phyloP scores from a whole-genome alignment of 1,140 invertebrate species.

The Diorhabda carinulata region DNA sequence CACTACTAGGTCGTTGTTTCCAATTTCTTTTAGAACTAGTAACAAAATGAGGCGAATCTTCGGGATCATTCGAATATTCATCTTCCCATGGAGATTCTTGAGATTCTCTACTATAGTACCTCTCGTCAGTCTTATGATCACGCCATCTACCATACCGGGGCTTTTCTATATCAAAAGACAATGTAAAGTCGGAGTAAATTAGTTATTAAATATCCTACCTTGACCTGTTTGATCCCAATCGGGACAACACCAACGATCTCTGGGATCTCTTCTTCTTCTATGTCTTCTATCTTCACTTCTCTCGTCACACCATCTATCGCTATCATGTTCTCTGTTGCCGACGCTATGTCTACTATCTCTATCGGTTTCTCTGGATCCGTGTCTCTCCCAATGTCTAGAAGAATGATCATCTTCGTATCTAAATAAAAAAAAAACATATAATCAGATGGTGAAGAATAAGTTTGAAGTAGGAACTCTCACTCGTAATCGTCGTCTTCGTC shows the following conservation, averaged over 20 bases:
- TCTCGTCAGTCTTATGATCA: slow-evolving; percentile 44
- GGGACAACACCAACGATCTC: slow-evolving; percentile 45
- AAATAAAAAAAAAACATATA: background rate
- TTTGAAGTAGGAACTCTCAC: slow-evolving; percentile 34
- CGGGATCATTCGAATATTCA: slow-evolving; percentile 46
- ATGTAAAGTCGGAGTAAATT: no score
- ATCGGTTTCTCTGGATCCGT: slow-evolving; percentile 35
- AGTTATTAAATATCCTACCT: slow-evolving; percentile 22
- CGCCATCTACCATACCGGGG: slow-evolving; percentile 37
- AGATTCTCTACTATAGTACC: slow-evolving; percentile 47
- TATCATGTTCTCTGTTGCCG: slow-evolving; percentile 33
- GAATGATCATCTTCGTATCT: slow-evolving; percentile 42
- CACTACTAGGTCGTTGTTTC: slow-evolving; percentile 62
- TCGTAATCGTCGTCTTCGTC: slow-evolving; percentile 56
- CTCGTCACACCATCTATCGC: slow-evolving; percentile 39
- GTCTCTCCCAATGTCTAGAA: slow-evolving; percentile 37
- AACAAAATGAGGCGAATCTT: slow-evolving; percentile 48
- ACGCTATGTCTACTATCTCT: slow-evolving; percentile 31
- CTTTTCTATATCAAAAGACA: slow-evolving; percentile 31
- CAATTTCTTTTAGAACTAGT: slow-evolving; percentile 53
- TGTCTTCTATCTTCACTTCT: slow-evolving; percentile 36
- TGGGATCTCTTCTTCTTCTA: slow-evolving; percentile 33
- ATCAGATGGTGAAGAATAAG: background rate
- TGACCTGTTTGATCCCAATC: slow-evolving; percentile 42
- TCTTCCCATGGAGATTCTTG: slow-evolving; percentile 57